phyloP scores from a whole-genome alignment of 2,113 vertebrate genomes.

The Calidris pugnax region DNA sequence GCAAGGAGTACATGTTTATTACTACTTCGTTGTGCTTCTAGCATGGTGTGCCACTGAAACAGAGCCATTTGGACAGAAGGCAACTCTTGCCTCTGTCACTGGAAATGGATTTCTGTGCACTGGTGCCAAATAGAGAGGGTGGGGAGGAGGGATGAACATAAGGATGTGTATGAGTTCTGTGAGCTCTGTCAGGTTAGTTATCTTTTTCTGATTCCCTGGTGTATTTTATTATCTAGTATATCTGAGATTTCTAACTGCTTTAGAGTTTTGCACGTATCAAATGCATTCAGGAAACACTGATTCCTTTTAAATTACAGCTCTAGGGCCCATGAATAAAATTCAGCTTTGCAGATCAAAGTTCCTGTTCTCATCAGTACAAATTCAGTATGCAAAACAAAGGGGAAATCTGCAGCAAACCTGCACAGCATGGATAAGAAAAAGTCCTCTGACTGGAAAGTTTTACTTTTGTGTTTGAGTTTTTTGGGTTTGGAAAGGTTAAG shows the following conservation, averaged over 20 bases:
- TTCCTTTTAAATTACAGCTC: background rate
- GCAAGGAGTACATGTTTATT: background rate
- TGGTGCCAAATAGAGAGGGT: background rate
- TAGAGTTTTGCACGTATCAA: background rate
- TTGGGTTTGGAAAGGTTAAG: background rate
- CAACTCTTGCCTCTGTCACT: background rate
- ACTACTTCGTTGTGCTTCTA: background rate
- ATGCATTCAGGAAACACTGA: background rate
- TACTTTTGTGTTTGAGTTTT: background rate
- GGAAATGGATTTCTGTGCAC: background rate
- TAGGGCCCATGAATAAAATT: background rate
- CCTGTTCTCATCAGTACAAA: background rate
- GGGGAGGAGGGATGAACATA: background rate
- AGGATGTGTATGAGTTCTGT: fast-evolving
- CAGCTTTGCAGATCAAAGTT: background rate
- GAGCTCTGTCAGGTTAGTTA: background rate
- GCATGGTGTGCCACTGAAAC: background rate
- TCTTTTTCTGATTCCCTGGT: background rate
- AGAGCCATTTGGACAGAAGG: background rate
- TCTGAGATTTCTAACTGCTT: background rate
- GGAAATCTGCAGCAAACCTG: background rate
- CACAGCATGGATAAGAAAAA: background rate
- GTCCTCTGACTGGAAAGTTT: background rate
- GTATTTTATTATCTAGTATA: background rate
- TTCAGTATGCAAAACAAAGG: background rate